Evolutionary conservation across 2,797 vertebrate species (phyloP), one percentile per base, ranked within the genome.

Genomic region (Caiman crocodilus): DNA sequence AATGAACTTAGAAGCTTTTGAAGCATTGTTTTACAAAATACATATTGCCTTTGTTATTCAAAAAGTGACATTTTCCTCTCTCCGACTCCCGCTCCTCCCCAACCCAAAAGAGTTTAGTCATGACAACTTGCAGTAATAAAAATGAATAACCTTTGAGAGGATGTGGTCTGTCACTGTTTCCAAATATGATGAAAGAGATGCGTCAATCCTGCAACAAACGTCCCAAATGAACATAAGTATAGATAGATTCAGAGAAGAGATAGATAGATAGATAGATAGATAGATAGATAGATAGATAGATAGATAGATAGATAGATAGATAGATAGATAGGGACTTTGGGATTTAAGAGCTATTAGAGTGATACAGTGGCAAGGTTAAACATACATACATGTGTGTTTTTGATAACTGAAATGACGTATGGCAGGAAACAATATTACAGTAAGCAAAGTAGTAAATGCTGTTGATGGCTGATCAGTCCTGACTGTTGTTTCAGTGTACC

Each of bases 1-100:
- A 71, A 2, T 63, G 18, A 12, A 5, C 5, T 35, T 35, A 14
- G 84, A 73, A 25, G 35, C 50, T 42, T 9, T 10, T 26, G 35
- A 32, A 50, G 23, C 23, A 26, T 88, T 78, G 4, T 64, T 93
- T 83, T 69, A 20, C 61, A 56, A 1, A 65, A 71, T 79, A 14
- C 14, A 79, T 64, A 23, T 71, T 30, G 1, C 59, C 9, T 42
- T 69, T 57, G 16, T 73, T 73, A 9, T 42, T 20, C 75, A 18
- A 56, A 59, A 16, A 75, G 25, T 6, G 3, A 14, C 0, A 0
- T 59, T 13, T 20, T 74, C 3, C 30, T 60, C 71, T 60, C 32
- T 3, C 59, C 32, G 6, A 50, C 42, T 50, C 42, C 42, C 42
- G 9, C 25, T 26, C 73, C 73, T 7, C 32, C 5, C 15, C 16